Percentiles rank a stretch among this genome's conserved stretches.
Evolutionary conservation across 92 coral and sea anemone genomes (phyloP).

Genomic region (Phenganax marumi): DNA sequence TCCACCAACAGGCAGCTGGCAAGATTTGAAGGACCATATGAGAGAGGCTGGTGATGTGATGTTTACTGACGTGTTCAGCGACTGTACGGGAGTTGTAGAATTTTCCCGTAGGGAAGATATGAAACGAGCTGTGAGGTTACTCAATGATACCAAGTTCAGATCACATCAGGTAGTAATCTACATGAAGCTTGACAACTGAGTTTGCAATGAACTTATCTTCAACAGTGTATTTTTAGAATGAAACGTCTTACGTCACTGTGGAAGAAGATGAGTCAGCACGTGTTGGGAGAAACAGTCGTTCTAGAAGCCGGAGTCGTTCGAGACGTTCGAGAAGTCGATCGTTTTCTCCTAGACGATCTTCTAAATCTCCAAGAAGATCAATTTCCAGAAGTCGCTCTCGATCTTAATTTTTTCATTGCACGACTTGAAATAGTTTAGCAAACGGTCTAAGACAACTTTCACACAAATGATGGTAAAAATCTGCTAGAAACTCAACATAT

Average conservation of each 20-base stretch:
- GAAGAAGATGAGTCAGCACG: constrained; percentile 61
- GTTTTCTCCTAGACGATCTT: constrained; percentile 71
- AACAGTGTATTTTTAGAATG: constrained; percentile 65
- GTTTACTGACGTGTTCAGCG: constrained; percentile 95
- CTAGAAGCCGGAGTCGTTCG: constrained; percentile 75
- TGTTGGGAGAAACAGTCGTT: constrained; percentile 31
- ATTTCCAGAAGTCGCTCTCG: constrained; percentile 66
- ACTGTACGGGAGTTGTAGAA: constrained; percentile 98
- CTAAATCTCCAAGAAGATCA: constrained; percentile 68
- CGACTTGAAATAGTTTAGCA: not conserved
- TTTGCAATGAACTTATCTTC: not conserved
- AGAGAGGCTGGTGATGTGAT: constrained; percentile 99
- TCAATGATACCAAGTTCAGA: constrained; percentile 94
- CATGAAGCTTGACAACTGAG: not conserved
- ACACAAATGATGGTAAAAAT: not conserved
- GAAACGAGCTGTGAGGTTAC: constrained; percentile 84
- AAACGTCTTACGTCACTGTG: constrained; percentile 86
- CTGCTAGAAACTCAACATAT: not conserved
- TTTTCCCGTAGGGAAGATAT: constrained; percentile 82
- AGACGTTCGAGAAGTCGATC: constrained; percentile 71
- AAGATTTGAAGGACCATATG: constrained; percentile 98
- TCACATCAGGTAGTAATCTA: constrained; percentile 83
- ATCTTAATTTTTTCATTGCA: constrained; percentile 64
- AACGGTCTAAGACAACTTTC: not conserved
- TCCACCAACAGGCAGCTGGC: constrained; percentile 99